A percentile compares a stretch with the other conserved stretches of the same genome.
phyloP scores from a whole-genome alignment of 2,797 vertebrate genomes.

The Chanos chanos region DNA sequence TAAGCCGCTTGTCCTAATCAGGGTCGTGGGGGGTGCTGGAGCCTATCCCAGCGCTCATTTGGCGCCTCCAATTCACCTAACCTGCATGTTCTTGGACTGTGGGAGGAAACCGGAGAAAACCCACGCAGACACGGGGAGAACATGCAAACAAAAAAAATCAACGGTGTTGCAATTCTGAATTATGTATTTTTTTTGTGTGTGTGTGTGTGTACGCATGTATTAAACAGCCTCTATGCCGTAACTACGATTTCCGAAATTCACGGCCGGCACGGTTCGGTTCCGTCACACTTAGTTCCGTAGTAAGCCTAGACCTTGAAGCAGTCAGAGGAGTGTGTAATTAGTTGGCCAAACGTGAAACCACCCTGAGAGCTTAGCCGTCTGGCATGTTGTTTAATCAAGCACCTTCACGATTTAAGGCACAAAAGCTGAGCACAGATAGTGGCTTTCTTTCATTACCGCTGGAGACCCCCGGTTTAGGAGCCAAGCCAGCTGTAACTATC shows the following conservation, averaged over 20 bases:
- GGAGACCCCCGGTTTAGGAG: slow-evolving; percentile 31
- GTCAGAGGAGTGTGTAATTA: slow-evolving; percentile 65
- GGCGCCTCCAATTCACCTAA: no score
- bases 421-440: slow-evolving; percentile 52
- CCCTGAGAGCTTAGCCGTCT: slow-evolving; percentile 57
- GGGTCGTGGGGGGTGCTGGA: no score
- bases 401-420: slow-evolving; percentile 57
- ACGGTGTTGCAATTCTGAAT: no score
- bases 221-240: slow-evolving; percentile 22
- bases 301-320: slow-evolving; percentile 64
- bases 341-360: slow-evolving; percentile 47
- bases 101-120: no score
- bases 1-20: no score
- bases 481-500: slow-evolving; percentile 47
- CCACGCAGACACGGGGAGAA: no score
- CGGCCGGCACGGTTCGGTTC: slow-evolving; percentile 52
- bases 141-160: no score
- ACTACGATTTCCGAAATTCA: slow-evolving; percentile 48
- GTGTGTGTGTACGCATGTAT: no score
- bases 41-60: no score
- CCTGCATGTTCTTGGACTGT: no score
- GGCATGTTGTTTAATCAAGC: slow-evolving; percentile 65
- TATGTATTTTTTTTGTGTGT: no score
- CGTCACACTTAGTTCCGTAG: slow-evolving; percentile 63
- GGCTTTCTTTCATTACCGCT: slow-evolving; percentile 39